phyloP scores from a whole-genome alignment of 2,797 vertebrate genomes.

The Eulemur rubriventer region DNA sequence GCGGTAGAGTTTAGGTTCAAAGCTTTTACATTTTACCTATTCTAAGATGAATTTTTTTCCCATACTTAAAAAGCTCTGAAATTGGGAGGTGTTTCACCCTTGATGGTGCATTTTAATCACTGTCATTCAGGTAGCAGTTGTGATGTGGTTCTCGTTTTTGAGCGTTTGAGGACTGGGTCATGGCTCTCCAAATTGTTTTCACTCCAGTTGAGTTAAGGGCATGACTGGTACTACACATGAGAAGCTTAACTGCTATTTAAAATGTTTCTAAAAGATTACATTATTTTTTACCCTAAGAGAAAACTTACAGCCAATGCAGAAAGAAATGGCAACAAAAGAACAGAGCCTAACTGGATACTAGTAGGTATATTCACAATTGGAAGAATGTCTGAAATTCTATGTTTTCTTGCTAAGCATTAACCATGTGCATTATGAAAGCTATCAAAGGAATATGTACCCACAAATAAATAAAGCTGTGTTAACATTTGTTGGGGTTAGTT shows the following conservation, averaged over 20 bases:
- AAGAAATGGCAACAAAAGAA: neutral
- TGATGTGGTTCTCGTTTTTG: neutral
- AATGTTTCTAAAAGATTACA: neutral
- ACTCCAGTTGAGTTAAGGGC: neutral
- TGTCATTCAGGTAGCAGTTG: neutral
- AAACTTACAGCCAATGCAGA: slow-evolving; percentile 17
- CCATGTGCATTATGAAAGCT: neutral
- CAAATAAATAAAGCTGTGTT: neutral
- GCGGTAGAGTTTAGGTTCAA: neutral
- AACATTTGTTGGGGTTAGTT: neutral
- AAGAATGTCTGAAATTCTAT: neutral
- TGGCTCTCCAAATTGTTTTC: neutral
- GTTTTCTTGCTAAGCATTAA: slow-evolving; percentile 42
- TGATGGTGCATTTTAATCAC: neutral
- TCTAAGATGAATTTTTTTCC: neutral
- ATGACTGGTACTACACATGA: neutral
- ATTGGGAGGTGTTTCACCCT: neutral
- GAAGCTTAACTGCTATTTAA: neutral
- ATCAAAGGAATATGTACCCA: neutral
- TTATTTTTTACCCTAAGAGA: slow-evolving; percentile 2
- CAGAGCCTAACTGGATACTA: neutral
- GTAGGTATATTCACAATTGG: neutral
- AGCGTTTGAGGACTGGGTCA: neutral
- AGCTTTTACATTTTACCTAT: neutral
- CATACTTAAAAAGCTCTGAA: neutral